A percentile compares a stretch with the other conserved stretches of the same genome.
Evolutionary conservation across 2,797 vertebrate species (phyloP).

Genomic region (Vultur gryphus): DNA sequence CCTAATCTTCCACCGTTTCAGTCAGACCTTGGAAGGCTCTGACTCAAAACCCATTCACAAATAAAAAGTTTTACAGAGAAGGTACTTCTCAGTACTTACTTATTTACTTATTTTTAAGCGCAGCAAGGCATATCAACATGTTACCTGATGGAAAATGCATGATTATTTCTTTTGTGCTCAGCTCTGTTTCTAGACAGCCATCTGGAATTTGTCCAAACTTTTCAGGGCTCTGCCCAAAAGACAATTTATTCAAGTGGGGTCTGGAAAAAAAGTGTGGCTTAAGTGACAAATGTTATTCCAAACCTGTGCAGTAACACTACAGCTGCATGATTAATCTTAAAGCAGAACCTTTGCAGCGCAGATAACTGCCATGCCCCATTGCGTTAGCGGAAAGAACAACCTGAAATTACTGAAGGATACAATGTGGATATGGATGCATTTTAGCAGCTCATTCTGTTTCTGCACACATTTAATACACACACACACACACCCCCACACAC

Average conservation of each 20-base stretch:
- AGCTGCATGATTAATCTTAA: neutral
- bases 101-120: neutral
- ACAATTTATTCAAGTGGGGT: neutral
- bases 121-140: neutral
- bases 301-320: neutral
- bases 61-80: neutral
- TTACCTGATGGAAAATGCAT: neutral
- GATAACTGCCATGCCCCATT: accelerated
- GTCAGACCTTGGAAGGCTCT: neutral
- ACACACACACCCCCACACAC: too few relatives aligned
- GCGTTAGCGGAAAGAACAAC: neutral
- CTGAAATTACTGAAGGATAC: neutral
- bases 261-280: neutral
- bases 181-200: neutral
- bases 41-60: neutral
- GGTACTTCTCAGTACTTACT: neutral
- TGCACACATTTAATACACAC: neutral
- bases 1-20: neutral
- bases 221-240: neutral
- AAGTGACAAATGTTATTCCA: neutral
- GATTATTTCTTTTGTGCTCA: neutral
- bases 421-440: neutral
- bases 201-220: neutral
- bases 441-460: neutral
- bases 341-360: neutral